Conservation (phyloP, 2,797 vertebrate species). For the Peromyscus nudipes region DNA sequence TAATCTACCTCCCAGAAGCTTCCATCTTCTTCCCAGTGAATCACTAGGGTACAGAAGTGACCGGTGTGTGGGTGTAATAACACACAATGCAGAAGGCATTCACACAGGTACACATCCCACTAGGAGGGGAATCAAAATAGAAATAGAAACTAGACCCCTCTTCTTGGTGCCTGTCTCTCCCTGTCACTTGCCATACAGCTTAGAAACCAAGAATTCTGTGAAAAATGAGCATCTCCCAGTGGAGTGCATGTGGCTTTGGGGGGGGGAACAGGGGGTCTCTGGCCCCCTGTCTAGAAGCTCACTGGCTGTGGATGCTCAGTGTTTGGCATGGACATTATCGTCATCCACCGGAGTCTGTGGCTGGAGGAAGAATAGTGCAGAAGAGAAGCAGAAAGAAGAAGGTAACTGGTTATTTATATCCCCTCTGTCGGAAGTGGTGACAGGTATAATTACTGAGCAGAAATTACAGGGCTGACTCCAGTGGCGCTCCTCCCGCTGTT, state of each 20-base stretch:
- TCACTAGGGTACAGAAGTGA: not conserved
- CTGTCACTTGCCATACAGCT: constrained; percentile 66
- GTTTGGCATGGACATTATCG: not conserved
- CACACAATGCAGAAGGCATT: not conserved
- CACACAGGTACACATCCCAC: not conserved
- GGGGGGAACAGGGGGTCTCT: not conserved
- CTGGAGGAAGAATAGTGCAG: constrained; percentile 60
- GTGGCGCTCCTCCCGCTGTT: constrained; percentile 89
- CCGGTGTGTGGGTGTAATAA: constrained; percentile 54
- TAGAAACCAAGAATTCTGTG: constrained; percentile 22
- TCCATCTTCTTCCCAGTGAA: constrained; percentile 34
- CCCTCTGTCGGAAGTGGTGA: constrained; percentile 88
- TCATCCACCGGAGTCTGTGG: constrained; percentile 52
- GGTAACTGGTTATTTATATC: constrained; percentile 90
- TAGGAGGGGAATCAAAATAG: constrained; percentile 64
- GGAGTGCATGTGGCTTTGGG: not conserved
- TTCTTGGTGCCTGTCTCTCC: constrained; percentile 33
- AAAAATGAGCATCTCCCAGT: constrained; percentile 42
- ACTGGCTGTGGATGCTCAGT: not conserved
- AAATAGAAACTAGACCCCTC: constrained; percentile 66
- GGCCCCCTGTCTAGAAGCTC: not conserved
- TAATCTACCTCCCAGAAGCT: constrained; percentile 47
- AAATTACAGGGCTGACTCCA: constrained; percentile 90
- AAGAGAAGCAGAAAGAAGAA: constrained; percentile 84
- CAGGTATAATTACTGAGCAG: constrained; percentile 91